Conservation (phyloP, 2,888 invertebrate species). For the Brachynemurus nebulosus region DNA sequence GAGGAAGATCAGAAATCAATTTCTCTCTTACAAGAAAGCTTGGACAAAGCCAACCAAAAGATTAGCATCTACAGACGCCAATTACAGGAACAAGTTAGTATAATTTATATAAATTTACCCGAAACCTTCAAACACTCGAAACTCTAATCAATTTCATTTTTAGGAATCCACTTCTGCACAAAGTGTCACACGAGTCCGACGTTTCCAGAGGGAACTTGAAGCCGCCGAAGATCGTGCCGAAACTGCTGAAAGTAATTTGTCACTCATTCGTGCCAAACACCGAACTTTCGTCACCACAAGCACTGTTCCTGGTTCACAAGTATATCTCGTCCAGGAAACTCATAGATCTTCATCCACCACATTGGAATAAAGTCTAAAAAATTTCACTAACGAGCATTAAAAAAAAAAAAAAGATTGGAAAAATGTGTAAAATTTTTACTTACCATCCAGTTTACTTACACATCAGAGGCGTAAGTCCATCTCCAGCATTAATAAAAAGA, state of each 20-base stretch:
- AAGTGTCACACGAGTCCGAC: slow-evolving; percentile 87
- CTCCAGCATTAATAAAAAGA: too few species aligned
- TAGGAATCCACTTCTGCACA: slow-evolving; percentile 86
- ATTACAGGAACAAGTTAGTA: slow-evolving; percentile 70
- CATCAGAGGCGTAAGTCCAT: not conserved
- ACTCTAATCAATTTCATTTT: slow-evolving; percentile 18
- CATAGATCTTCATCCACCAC: too few species aligned
- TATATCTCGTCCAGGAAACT: slow-evolving; percentile 80
- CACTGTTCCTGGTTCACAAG: slow-evolving; percentile 81
- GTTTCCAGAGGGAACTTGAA: slow-evolving; percentile 96
- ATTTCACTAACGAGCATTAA: too few species aligned
- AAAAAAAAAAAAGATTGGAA: too few species aligned
- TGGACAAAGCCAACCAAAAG: slow-evolving; percentile 80
- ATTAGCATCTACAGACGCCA: slow-evolving; percentile 92
- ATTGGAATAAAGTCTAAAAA: too few species aligned
- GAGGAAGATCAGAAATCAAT: slow-evolving; percentile 97
- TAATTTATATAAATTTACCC: slow-evolving; percentile 1
- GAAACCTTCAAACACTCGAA: too few species aligned
- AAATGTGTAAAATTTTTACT: too few species aligned
- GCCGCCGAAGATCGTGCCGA: slow-evolving; percentile 96
- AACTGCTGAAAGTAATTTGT: slow-evolving; percentile 84
- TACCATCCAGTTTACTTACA: not conserved
- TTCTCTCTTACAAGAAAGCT: slow-evolving; percentile 74
- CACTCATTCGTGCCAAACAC: slow-evolving; percentile 94
- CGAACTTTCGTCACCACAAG: slow-evolving; percentile 94